phyloP scores from a whole-genome alignment of 2,797 vertebrate species.

The Euphonia xanthogaster region DNA sequence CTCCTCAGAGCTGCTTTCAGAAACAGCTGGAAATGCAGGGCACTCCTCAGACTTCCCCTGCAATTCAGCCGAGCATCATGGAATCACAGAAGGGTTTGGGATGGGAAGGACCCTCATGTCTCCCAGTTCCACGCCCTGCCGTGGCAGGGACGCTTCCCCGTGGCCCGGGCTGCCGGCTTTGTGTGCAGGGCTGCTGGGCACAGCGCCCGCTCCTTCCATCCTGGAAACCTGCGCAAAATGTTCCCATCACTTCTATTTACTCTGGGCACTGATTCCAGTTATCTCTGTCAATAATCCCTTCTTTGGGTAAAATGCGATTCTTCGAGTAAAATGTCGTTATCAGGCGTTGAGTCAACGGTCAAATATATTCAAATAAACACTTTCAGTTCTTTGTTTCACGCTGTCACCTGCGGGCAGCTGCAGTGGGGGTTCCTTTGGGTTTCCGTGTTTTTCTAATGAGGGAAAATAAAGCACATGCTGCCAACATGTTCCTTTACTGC shows the following conservation, averaged over 20 bases:
- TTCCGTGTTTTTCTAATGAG: not conserved
- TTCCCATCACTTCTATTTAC: accelerated
- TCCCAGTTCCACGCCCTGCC: not conserved
- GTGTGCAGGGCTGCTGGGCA: not conserved
- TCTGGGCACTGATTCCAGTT: not conserved
- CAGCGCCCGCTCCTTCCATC: accelerated
- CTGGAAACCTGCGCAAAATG: accelerated
- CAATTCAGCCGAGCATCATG: not conserved
- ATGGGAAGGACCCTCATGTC: not conserved
- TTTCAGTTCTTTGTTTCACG: not conserved
- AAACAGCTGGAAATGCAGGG: not conserved
- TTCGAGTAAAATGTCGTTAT: not conserved
- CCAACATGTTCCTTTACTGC: not conserved
- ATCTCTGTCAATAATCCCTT: accelerated
- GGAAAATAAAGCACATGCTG: not conserved
- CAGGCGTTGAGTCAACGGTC: not conserved
- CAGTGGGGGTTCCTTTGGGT: not conserved
- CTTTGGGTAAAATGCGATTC: not conserved
- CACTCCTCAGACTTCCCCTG: not conserved
- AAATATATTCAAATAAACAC: not conserved
- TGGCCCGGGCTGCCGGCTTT: too few species aligned
- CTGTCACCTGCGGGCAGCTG: not conserved
- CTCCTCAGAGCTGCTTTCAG: not conserved
- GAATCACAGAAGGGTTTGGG: not conserved
- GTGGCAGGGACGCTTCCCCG: not conserved